A percentile compares a stretch with the other conserved stretches of the same genome.
Conservation (phyloP, 1,140 invertebrate species). For the Trypoxylus dichotomus region DNA sequence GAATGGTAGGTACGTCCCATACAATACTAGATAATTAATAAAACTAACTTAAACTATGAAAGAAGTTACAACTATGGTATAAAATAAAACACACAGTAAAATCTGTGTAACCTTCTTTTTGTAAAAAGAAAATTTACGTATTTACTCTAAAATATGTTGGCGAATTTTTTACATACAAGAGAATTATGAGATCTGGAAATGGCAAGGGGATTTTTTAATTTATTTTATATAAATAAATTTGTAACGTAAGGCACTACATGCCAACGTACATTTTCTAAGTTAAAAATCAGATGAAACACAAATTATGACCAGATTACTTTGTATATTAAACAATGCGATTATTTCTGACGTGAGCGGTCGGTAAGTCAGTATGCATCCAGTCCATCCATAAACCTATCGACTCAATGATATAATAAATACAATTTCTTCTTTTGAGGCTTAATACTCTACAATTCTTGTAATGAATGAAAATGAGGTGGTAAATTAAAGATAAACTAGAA, state of each 20-base stretch:
- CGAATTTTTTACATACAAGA: slow-evolving; percentile 13
- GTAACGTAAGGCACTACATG: neutral
- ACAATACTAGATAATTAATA: slow-evolving; percentile 2
- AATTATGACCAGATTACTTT: no score
- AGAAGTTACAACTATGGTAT: neutral
- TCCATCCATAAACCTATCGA: neutral
- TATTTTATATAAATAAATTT: neutral
- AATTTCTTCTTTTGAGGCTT: slow-evolving; percentile 2
- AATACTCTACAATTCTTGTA: neutral
- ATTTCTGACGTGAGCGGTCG: neutral
- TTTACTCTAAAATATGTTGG: slow-evolving; percentile 16
- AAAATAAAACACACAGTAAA: slow-evolving; percentile 17
- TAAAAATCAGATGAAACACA: neutral
- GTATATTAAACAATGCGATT: neutral
- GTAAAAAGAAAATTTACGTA: slow-evolving; percentile 10
- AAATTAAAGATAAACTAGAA: neutral
- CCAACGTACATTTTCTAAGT: neutral
- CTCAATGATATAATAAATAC: slow-evolving; percentile 10
- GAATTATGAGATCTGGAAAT: slow-evolving; percentile 12
- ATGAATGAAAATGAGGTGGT: slow-evolving; percentile 10
- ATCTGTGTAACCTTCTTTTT: neutral
- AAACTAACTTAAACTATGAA: slow-evolving; percentile 7
- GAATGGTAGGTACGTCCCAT: slow-evolving; percentile 3
- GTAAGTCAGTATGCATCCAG: neutral
- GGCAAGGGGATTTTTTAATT: neutral